These are phyloP conservation scores for Apodemus agrarius DNA, from an alignment of 2,797 vertebrate species.

Conservation along the genomic window DNA sequence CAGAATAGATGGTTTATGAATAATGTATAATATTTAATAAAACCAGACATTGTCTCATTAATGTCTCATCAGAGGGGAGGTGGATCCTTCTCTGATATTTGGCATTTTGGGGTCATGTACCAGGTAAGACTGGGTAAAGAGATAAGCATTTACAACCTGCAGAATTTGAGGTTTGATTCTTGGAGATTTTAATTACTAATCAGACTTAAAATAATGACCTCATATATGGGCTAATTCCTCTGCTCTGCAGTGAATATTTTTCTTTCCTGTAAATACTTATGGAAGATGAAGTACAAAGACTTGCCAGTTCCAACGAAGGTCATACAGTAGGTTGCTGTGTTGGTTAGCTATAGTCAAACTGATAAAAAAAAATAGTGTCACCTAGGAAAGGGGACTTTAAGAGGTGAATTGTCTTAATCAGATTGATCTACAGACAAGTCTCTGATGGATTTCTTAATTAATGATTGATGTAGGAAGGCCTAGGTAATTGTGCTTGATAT, in stretches of 20 bases:
- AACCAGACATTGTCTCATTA: conserved; percentile 80
- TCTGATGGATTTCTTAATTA: not conserved
- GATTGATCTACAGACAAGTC: not conserved
- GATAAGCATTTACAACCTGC: not conserved
- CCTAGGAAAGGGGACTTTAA: not conserved
- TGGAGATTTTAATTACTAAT: conserved; percentile 46
- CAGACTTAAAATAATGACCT: conserved; percentile 39
- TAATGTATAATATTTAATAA: conserved; percentile 82
- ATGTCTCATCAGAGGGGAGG: conserved; percentile 78
- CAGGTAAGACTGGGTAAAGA: conserved; percentile 1
- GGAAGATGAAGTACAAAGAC: not conserved
- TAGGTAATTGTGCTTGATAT: not conserved
- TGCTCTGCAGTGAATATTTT: not conserved
- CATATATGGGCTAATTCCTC: not conserved
- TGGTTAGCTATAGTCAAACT: not conserved
- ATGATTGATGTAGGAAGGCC: not conserved
- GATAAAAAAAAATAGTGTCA: not conserved
- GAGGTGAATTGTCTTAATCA: not conserved
- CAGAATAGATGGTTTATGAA: conserved; percentile 78
- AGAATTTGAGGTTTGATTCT: conserved; percentile 13
- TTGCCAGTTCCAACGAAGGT: not conserved
- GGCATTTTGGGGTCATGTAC: conserved; percentile 75
- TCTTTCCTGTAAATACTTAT: not conserved
- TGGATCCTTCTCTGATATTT: conserved; percentile 60
- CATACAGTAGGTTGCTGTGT: accelerated